Base-by-base conservation (phyloP, 2,113 vertebrate species). In the Bungarus multicinctus region DNA sequence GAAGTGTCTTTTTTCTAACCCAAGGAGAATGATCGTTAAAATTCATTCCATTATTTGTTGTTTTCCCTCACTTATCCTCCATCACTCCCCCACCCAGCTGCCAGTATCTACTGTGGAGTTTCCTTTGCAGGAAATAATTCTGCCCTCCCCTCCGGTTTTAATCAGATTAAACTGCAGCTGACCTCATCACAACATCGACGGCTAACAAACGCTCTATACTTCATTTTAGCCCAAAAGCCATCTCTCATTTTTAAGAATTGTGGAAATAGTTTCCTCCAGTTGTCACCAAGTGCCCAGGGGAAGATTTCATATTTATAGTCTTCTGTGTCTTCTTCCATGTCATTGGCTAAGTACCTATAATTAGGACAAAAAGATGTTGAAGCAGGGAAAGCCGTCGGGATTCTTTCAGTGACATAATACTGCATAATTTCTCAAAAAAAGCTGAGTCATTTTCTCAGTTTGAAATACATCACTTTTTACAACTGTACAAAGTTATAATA, bases 321-420 rank as follows among this genome's bases (percentile, higher is more conserved):
- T 91, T 97, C 97, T 18, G 94, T 89, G 2, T 98, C 97, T 86
- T 98, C 97, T 85, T 97, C 97, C 97, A 97, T 97, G 92, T 97
- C 97, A 10, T 96, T 98, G 0, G 97, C 97, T 60, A 98, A 95
- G 95, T 97, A 97, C 89, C 97, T 97, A 89, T 0, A 1, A 3
- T 52, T n/a, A 30, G 43, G 12, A n/a, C 8, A 34, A 0, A 1
- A 5, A 5, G 25, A 18, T n/a, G 16, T 20, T 23, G 34, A 39
- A 25, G n/a, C 10, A 39, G 39, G 1, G 27, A 20, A 30, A 43
- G 74, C 74, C 18, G 5, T 8, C 3, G 54, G 60, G 34, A 25
- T 14, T 11, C 2, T 18, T 0, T 0, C 0, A 5, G 12, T 50
- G 53, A 54, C 53, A n/a, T 45, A 93, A 45, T 25, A 89, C 7